A percentile compares a stretch with the other conserved stretches of the same genome.
Evolutionary conservation across 2,888 invertebrate species (phyloP).

Genomic region (Microctonus aethiopoides): DNA sequence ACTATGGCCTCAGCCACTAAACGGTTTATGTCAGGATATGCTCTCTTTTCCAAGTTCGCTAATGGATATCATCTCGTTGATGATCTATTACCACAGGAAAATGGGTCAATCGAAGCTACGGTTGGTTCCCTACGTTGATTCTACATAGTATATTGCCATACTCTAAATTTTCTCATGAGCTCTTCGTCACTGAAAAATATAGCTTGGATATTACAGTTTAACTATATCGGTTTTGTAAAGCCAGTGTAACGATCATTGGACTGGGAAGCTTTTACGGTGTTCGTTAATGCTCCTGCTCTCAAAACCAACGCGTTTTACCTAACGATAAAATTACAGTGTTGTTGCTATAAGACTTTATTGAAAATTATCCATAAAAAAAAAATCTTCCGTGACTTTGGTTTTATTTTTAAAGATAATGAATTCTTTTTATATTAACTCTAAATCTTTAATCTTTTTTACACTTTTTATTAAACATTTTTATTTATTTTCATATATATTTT

Average conservation of each 20-base stretch:
- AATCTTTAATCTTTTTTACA: background rate
- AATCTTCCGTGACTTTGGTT: background rate
- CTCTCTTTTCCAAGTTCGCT: constrained; percentile 25
- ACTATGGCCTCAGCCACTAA: constrained; percentile 21
- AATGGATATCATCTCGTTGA: constrained; percentile 52
- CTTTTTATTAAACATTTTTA: background rate
- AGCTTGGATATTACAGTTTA: constrained; percentile 14
- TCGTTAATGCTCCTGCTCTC: constrained; percentile 19
- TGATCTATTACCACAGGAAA: constrained; percentile 56
- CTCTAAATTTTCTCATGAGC: background rate
- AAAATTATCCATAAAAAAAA: background rate
- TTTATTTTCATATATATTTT: no score
- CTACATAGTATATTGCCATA: background rate
- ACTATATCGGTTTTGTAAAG: constrained; percentile 18
- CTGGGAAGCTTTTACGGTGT: constrained; percentile 30
- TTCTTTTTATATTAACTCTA: background rate
- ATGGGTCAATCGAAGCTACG: constrained; percentile 50
- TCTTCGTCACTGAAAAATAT: background rate
- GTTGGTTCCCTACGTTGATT: background rate
- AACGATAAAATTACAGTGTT: constrained; percentile 23
- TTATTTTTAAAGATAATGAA: background rate
- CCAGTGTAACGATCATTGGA: constrained; percentile 20
- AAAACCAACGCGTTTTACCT: constrained; percentile 12
- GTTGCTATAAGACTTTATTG: background rate
- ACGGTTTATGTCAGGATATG: constrained; percentile 21